Conservation (phyloP, 2,797 vertebrate species). For the Ctenosaura bakeri region DNA sequence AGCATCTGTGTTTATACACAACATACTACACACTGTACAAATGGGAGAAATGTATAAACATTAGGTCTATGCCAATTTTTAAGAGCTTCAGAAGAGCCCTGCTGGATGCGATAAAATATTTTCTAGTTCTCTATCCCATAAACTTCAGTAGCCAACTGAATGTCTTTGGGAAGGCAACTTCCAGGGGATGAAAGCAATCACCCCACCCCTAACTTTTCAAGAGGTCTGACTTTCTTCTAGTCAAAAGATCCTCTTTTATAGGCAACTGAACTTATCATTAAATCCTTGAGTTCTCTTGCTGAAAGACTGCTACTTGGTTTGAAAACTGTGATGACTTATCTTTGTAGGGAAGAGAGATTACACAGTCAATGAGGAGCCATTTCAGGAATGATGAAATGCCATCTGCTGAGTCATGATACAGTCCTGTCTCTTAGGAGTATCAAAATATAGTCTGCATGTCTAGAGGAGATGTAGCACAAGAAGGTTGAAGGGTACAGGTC, state of each 20-base stretch:
- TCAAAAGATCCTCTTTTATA: background rate
- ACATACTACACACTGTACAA: constrained; percentile 34
- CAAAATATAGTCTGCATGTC: background rate
- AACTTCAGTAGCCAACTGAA: background rate
- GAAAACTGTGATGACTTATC: background rate
- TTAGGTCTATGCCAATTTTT: constrained; percentile 29
- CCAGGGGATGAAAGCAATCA: background rate
- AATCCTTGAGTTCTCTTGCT: background rate
- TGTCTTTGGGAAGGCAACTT: background rate
- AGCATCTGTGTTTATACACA: constrained; percentile 51
- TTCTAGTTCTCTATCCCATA: background rate
- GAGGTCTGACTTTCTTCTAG: background rate
- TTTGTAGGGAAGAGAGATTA: background rate
- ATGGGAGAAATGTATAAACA: constrained; percentile 18
- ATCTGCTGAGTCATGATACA: background rate
- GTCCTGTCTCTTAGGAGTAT: no score
- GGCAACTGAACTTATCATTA: background rate
- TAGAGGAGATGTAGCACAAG: background rate
- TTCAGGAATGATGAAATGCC: background rate
- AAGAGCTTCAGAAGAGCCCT: constrained; percentile 17
- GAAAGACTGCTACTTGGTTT: background rate
- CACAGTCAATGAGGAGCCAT: background rate
- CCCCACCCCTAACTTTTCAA: background rate
- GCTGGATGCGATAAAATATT: background rate
- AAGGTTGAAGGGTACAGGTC: background rate